Conservation (phyloP, 2,113 vertebrate species). For the Sebastes fasciatus region DNA sequence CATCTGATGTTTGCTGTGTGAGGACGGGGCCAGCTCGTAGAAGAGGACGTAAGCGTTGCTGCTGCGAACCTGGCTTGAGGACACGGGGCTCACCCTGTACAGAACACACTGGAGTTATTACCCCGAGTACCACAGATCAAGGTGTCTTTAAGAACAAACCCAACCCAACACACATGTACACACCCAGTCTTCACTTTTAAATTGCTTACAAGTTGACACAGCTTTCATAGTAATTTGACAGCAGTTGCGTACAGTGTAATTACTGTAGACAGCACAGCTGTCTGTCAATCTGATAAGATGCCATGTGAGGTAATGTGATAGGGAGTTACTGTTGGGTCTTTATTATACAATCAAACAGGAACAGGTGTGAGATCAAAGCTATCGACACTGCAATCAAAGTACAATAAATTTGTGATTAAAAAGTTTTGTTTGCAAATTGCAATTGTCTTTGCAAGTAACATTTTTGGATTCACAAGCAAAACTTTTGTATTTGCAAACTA, state of each 20-base stretch:
- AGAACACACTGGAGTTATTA: background rate
- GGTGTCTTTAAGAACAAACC: background rate
- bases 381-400: too few relatives aligned
- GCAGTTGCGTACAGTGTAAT: slow-evolving; percentile 4
- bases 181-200: background rate
- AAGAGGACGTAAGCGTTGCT: slow-evolving; percentile 96
- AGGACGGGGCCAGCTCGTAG: slow-evolving; percentile 91
- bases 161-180: background rate
- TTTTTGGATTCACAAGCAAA: too few relatives aligned
- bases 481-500: too few relatives aligned
- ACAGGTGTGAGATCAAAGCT: too few relatives aligned
- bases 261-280: background rate
- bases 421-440: too few relatives aligned
- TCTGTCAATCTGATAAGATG: slow-evolving; percentile 23
- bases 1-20: slow-evolving; percentile 85
- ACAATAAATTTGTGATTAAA: too few relatives aligned
- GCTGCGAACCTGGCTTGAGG: slow-evolving; percentile 93
- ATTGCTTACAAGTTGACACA: background rate
- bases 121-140: background rate
- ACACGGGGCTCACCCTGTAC: slow-evolving; percentile 92
- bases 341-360: too few relatives aligned
- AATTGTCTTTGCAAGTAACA: too few relatives aligned
- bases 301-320: background rate
- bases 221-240: background rate
- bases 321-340: too few relatives aligned